Percentiles rank a stretch among this genome's conserved stretches.
Conservation (phyloP, 2,888 invertebrate genomes). For the Drosophila tripunctata region DNA sequence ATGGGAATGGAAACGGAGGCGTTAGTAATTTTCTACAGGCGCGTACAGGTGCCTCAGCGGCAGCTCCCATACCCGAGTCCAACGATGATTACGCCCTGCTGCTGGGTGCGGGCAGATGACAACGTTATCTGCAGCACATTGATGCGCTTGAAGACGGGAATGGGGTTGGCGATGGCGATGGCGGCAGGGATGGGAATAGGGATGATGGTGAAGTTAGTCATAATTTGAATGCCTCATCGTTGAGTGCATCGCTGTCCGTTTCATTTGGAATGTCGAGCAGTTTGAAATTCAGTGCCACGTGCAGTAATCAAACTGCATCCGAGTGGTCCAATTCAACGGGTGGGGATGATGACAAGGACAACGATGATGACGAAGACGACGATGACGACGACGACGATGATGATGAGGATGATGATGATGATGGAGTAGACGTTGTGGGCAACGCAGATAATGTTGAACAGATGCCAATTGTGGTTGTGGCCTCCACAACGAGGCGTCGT, state of each 20-base stretch:
- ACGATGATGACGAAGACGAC: slow-evolving; percentile 36
- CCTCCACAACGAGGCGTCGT: slow-evolving; percentile 41
- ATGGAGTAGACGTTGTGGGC: slow-evolving; percentile 4
- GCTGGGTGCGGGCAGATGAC: slow-evolving; percentile 81
- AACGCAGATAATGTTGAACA: slow-evolving; percentile 19
- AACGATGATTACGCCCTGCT: slow-evolving; percentile 78
- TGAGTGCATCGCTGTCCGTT: slow-evolving; percentile 78
- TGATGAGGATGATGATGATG: slow-evolving; percentile 29
- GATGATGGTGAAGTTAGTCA: slow-evolving; percentile 74
- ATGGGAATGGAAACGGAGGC: slow-evolving; percentile 15
- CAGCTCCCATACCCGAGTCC: slow-evolving; percentile 78
- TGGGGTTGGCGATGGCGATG: slow-evolving; percentile 32
- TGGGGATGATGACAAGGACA: slow-evolving; percentile 62
- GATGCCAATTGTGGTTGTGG: slow-evolving; percentile 25
- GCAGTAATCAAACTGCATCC: slow-evolving; percentile 74
- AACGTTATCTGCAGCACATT: slow-evolving; percentile 68
- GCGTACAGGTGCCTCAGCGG: slow-evolving; percentile 64
- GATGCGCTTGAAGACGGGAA: slow-evolving; percentile 63
- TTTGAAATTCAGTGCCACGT: slow-evolving; percentile 76
- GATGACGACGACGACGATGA: slow-evolving; percentile 39
- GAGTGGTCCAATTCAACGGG: slow-evolving; percentile 79
- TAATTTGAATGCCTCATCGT: slow-evolving; percentile 73
- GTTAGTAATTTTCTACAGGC: slow-evolving; percentile 75
- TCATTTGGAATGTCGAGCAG: slow-evolving; percentile 80
- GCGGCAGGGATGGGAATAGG: slow-evolving; percentile 39